Conservation (phyloP, 2,113 vertebrate genomes). For the Electrona antarctica region DNA sequence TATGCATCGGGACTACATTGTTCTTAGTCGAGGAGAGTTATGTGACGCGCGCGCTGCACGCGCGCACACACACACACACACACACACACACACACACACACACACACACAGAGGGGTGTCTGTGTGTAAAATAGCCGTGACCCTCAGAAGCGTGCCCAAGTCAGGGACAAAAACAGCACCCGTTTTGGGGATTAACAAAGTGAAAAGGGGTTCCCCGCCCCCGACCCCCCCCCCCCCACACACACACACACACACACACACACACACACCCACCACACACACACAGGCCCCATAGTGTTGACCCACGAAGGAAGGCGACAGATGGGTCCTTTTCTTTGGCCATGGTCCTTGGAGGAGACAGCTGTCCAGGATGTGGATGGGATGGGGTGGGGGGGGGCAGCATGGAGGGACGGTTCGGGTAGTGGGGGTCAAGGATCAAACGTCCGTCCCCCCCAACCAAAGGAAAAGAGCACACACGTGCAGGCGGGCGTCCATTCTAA, state of each 20-base stretch:
- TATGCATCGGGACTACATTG: conserved; percentile 24
- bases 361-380: conserved; percentile 70
- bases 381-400: conserved; percentile 18
- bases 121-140: conserved; percentile 60
- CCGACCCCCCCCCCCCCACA: conserved; percentile 33
- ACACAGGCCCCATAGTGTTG: conserved; percentile 25
- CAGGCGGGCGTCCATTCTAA: conserved; percentile 13
- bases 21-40: conserved; percentile 8
- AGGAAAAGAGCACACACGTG: conserved; percentile 54
- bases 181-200: conserved; percentile 48
- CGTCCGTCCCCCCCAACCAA: conserved; percentile 53
- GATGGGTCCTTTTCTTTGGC: conserved; percentile 76
- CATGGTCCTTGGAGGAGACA: conserved; percentile 68
- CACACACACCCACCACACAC: conserved; percentile 33
- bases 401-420: background rate
- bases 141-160: conserved; percentile 67
- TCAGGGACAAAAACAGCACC: conserved; percentile 56
- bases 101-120: conserved; percentile 41
- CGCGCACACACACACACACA: conserved; percentile 39
- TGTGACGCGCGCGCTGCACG: conserved; percentile 13
- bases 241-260: conserved; percentile 48
- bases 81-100: conserved; percentile 33
- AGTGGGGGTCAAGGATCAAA: conserved; percentile 67
- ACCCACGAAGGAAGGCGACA: conserved; percentile 77
- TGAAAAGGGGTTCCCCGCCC: conserved; percentile 60